Percentiles rank a stretch among this genome's conserved stretches.
Evolutionary conservation across 92 coral and sea anemone genomes (phyloP).

Genomic region (Galaxea fascicularis): DNA sequence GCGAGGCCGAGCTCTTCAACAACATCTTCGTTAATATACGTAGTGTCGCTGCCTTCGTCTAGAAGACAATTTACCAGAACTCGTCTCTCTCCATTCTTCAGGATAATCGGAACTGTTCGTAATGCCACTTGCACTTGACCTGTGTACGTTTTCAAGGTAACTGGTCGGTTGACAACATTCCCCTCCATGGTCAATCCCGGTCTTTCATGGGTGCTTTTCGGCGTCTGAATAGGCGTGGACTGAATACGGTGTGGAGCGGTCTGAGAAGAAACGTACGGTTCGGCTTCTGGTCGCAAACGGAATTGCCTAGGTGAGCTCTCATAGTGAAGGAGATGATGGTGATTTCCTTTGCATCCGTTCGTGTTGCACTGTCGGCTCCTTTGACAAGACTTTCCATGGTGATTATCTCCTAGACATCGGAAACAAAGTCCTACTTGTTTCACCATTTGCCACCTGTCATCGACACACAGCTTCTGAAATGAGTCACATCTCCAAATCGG

Average conservation of each 20-base stretch:
- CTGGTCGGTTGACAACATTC: not conserved
- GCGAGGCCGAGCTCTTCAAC: slow-evolving; percentile 59
- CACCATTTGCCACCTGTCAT: not conserved
- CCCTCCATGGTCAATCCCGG: slow-evolving; percentile 26
- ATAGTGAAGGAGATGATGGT: slow-evolving; percentile 48
- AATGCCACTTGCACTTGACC: slow-evolving; percentile 52
- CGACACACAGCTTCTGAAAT: not conserved
- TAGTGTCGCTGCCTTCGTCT: slow-evolving; percentile 68
- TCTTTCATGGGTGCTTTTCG: not conserved
- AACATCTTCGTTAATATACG: slow-evolving; percentile 73
- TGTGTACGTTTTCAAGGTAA: slow-evolving; percentile 40
- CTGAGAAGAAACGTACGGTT: not conserved
- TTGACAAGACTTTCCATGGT: slow-evolving; percentile 14
- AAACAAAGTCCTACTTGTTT: slow-evolving; percentile 31
- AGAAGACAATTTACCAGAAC: slow-evolving; percentile 63
- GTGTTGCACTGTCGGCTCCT: slow-evolving; percentile 34
- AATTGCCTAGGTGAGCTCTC: not conserved
- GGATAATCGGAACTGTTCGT: slow-evolving; percentile 38
- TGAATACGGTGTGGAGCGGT: slow-evolving; percentile 4
- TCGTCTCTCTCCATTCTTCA: slow-evolving; percentile 56
- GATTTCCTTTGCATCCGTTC: slow-evolving; percentile 26
- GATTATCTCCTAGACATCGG: slow-evolving; percentile 53
- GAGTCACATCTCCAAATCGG: slow-evolving; percentile 46
- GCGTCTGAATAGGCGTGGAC: not conserved
- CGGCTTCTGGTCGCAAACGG: slow-evolving; percentile 18